A percentile compares a stretch with the other conserved stretches of the same genome.
phyloP scores from a whole-genome alignment of 2,888 invertebrate genomes.

The Proisotoma minuta region DNA sequence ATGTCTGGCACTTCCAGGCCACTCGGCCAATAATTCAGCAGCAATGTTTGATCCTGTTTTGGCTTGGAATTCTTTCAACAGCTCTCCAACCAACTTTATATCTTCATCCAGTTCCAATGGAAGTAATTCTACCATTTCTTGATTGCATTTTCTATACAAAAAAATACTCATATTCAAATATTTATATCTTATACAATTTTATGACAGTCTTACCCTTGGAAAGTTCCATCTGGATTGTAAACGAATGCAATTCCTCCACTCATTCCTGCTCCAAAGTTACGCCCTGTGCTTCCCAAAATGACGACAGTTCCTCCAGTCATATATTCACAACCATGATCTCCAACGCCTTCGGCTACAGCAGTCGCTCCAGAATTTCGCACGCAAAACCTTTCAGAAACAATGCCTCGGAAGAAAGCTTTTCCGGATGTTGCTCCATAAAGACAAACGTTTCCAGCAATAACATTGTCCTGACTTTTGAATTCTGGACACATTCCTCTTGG shows the following conservation, averaged over 20 bases:
- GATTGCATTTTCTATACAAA: constrained; percentile 72
- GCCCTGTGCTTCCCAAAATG: constrained; percentile 82
- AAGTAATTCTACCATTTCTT: constrained; percentile 89
- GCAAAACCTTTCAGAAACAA: constrained; percentile 96
- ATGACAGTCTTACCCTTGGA: constrained; percentile 30
- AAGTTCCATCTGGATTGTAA: constrained; percentile 80
- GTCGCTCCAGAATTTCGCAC: constrained; percentile 95
- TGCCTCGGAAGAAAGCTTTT: constrained; percentile 86
- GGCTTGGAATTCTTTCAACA: constrained; percentile 77
- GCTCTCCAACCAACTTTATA: constrained; percentile 65
- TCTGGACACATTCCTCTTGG: constrained; percentile 67
- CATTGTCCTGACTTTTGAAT: constrained; percentile 88
- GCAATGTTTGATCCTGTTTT: constrained; percentile 87
- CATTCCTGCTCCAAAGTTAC: constrained; percentile 99
- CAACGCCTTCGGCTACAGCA: constrained; percentile 90
- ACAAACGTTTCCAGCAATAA: constrained; percentile 97
- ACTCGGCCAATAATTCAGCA: constrained; percentile 67
- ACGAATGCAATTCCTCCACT: constrained; percentile 95
- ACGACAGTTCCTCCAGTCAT: constrained; percentile 95
- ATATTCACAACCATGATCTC: constrained; percentile 99
- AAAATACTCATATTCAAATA: too few relatives aligned
- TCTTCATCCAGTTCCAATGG: constrained; percentile 75
- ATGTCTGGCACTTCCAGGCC: constrained; percentile 69
- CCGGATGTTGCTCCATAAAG: constrained; percentile 96
- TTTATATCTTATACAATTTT: neutral